Evolutionary conservation across 2,797 vertebrate genomes (phyloP), one percentile per base, ranked within the genome.

Genomic region (Selene dorsalis): DNA sequence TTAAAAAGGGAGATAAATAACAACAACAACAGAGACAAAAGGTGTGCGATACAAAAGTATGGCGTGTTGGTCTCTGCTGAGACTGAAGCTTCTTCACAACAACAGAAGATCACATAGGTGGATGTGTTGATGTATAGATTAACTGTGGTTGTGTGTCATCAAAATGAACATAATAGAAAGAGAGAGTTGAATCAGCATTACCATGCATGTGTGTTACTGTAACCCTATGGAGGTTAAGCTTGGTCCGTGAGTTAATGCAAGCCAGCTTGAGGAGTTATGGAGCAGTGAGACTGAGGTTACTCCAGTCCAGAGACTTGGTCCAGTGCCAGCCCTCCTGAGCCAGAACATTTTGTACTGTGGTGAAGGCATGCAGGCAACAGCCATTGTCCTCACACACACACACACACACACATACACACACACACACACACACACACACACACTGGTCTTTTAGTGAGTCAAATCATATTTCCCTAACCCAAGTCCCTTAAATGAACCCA

Each of bases 291-390:
- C 45, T 32, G 72, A 85, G 85, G 87, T 90, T 84, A 82, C 84
- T 85, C 81, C 83, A 88, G 89, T 91, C 91, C 88, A 82, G 78
- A 77, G 87, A 80, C 79, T 88, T 92, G 92, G 86, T 80, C 22
- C 28, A 0, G 16, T 43, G 85, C 88, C 92, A 93, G 50, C 52
- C 80, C 80, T 84, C 80, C 82, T 93, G 90, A 91, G 87, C 90
- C 89, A 92, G 91, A 89, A 93, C 93, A 92, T 87, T 91, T 77
- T 91, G 92, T 90, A 88, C 91, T 38, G 28, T 73, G 80, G 75
- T 64, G 52, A 80, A 87, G 68, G 75, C 77, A 88, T 63, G 78
- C 69, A 87, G 77, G 79, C 79, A 68, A 60, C 68, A 84, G 77
- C 68, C 73, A 84, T 84, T 89, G 82, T 91, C 75, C 82, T 80